These are phyloP conservation scores for Tricholauxania praeusta DNA, from an alignment of 2,888 invertebrate species.

Conservation along the genomic window DNA sequence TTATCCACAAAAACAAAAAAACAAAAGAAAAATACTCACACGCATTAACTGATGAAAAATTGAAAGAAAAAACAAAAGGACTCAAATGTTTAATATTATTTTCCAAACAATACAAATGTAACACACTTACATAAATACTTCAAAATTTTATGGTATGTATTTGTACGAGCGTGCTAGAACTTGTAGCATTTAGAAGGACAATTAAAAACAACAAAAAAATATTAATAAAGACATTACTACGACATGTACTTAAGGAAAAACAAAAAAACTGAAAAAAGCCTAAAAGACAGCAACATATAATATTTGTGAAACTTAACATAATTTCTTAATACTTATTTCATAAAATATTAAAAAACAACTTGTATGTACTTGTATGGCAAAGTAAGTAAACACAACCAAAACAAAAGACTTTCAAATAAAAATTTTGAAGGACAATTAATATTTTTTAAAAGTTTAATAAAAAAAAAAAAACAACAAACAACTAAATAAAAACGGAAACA, in stretches of 20 bases:
- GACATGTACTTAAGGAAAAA: conserved; percentile 1
- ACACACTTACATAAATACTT: conserved; percentile 1
- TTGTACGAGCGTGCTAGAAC: conserved; percentile 23
- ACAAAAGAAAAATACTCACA: conserved; percentile 7
- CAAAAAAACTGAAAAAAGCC: conserved; percentile 8
- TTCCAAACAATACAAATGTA: conserved; percentile 16
- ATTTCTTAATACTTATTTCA: conserved; percentile 21
- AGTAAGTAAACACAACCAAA: conserved; percentile 33
- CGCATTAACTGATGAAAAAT: conserved; percentile 29
- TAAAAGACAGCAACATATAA: neutral
- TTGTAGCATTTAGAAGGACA: conserved; percentile 30
- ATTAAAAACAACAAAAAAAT: conserved; percentile 18
- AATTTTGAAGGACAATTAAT: conserved; percentile 32
- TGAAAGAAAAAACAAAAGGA: conserved; percentile 21
- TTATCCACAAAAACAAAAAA: neutral
- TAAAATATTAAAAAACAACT: conserved; percentile 3
- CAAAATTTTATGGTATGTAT: conserved; percentile 8
- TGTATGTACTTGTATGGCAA: conserved; percentile 35
- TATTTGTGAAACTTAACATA: conserved; percentile 23
- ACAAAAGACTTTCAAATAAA: conserved; percentile 31
- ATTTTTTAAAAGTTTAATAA: conserved; percentile 34
- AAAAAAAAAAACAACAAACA: conserved; percentile 17
- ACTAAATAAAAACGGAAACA: conserved; percentile 4
- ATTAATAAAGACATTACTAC: conserved; percentile 9
- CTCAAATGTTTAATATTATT: neutral